These are phyloP conservation scores for Paradisaea rubra DNA, from an alignment of 2,113 vertebrate species.

Conservation along the genomic window DNA sequence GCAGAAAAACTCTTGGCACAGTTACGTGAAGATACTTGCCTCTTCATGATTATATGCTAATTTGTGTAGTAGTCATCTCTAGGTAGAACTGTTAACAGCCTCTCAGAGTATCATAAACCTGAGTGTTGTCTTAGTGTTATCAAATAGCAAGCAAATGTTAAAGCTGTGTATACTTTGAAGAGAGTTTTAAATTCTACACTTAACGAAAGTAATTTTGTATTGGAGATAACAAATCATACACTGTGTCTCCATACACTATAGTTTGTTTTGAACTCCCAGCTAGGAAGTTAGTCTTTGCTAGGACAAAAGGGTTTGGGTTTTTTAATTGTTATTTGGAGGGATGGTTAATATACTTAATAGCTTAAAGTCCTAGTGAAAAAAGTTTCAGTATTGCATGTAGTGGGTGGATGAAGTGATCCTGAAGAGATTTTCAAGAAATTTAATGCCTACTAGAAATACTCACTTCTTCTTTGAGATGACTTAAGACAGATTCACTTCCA, in stretches of 20 bases:
- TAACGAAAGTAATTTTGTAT: neutral
- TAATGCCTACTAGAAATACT: neutral
- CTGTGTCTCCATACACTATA: fast-evolving
- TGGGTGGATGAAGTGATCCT: neutral
- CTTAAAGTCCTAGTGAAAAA: neutral
- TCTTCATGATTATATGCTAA: neutral
- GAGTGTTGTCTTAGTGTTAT: neutral
- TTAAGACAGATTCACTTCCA: neutral
- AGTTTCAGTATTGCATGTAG: neutral
- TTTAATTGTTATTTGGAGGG: neutral
- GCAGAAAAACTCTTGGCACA: neutral
- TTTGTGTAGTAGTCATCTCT: neutral
- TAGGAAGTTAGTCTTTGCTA: neutral
- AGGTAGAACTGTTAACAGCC: neutral
- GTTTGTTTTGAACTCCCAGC: neutral
- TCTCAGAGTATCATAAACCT: neutral
- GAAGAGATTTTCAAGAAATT: neutral
- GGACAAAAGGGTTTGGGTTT: neutral
- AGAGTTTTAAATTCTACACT: neutral
- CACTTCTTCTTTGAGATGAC: neutral
- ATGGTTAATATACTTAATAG: neutral
- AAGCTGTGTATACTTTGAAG: neutral
- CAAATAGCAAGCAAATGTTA: neutral
- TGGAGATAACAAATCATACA: neutral
- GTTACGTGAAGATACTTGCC: neutral